Percentiles rank a stretch among this genome's conserved stretches.
phyloP scores from a whole-genome alignment of 2,113 vertebrate species.

The Halcyon senegalensis region DNA sequence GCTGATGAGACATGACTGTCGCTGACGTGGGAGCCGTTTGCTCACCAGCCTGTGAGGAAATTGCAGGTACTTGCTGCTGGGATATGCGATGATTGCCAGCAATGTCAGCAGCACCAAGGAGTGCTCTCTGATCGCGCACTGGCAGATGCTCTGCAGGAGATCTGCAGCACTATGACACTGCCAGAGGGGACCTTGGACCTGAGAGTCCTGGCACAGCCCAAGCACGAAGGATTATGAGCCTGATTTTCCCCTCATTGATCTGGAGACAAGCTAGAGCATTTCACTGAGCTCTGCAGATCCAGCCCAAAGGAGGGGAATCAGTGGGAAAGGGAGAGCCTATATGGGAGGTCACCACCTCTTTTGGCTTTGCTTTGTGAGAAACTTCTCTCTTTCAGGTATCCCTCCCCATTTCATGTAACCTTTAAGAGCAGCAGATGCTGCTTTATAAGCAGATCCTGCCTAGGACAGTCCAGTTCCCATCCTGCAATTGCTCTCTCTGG shows the following conservation, averaged over 20 bases:
- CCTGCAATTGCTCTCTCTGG: background rate
- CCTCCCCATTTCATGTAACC: background rate
- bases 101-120: background rate
- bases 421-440: background rate
- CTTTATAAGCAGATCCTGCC: background rate
- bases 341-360: background rate
- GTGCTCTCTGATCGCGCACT: background rate
- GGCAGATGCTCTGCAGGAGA: background rate
- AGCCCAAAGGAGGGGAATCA: background rate
- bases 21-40: background rate
- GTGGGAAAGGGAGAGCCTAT: background rate
- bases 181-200: background rate
- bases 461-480: rapidly evolving
- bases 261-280: background rate
- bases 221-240: background rate
- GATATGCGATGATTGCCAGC: background rate
- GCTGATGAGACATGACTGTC: background rate
- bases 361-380: background rate
- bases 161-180: background rate
- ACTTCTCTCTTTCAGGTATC: background rate
- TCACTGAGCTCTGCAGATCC: background rate
- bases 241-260: background rate
- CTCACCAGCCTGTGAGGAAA: background rate
- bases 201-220: background rate
- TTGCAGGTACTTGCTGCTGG: background rate